Evolutionary conservation across 1,140 invertebrate species (phyloP).

Genomic region (Potamilus streckersoni): DNA sequence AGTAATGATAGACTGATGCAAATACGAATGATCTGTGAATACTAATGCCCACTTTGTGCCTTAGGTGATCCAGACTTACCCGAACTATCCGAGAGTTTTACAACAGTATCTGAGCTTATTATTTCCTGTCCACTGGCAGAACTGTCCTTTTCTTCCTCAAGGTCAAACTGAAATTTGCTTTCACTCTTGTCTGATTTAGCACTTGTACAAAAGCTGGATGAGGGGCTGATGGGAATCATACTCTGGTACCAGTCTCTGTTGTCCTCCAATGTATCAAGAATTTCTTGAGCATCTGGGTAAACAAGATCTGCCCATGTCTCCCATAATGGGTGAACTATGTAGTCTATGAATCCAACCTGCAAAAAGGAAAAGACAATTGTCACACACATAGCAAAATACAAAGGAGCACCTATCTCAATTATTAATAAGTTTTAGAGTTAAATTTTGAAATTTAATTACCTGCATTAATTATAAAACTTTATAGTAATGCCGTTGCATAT

Average conservation of each 20-base stretch:
- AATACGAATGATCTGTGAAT: neutral
- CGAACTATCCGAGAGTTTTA: slow-evolving; percentile 12
- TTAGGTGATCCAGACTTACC: slow-evolving; percentile 5
- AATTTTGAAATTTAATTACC: neutral
- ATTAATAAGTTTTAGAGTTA: neutral
- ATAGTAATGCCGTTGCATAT: neutral
- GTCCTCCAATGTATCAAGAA: slow-evolving; percentile 96
- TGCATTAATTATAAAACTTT: neutral
- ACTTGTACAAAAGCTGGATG: slow-evolving; percentile 58
- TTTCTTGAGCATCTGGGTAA: slow-evolving; percentile 97
- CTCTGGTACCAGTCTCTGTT: slow-evolving; percentile 96
- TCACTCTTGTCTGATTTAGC: slow-evolving; percentile 51
- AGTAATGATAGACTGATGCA: slow-evolving; percentile 15
- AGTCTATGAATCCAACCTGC: slow-evolving; percentile 98
- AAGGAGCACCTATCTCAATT: neutral
- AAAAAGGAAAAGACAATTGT: slow-evolving; percentile 28
- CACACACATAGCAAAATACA: neutral
- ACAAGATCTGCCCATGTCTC: slow-evolving; percentile 99
- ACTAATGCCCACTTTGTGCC: slow-evolving; percentile 15
- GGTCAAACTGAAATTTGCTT: slow-evolving; percentile 55
- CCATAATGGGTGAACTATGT: slow-evolving; percentile 99
- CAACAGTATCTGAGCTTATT: slow-evolving; percentile 7
- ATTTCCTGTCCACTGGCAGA: slow-evolving; percentile 2
- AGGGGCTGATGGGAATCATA: slow-evolving; percentile 74
- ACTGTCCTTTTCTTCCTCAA: slow-evolving; percentile 52